Base-by-base conservation (phyloP, 2,888 invertebrate species). In the Polia nebulosa region DNA sequence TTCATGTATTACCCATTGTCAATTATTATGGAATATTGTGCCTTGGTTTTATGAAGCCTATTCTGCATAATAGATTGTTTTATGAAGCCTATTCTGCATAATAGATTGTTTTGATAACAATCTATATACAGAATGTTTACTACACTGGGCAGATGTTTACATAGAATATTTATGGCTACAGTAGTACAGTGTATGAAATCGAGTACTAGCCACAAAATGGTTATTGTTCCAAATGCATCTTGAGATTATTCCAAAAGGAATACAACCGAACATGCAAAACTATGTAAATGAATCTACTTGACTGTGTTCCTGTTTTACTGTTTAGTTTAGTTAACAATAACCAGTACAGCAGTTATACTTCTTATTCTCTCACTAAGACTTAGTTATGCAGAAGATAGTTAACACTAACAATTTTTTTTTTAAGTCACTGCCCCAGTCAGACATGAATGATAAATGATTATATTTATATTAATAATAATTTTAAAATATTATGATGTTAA, bases 261-360 rank as follows among this genome's bases (percentile, higher is more conserved):
- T 13, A 29, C 15, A 45, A 36, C 1, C 32, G 39, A 57, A 27
- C 7, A 49, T 67, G 44, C 25, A 59, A 58, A 45, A 15, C 20
- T 36, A 57, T 75, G 57, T 45, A n/a, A 47, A 60, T 56, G 11
- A 15, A 49, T 41, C 7, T 63, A 41, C 27, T 20, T 44, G 11
- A 22, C 7, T 20, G 17, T 51, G 9, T 44, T 63, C 5, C 39
- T 17, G 7, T 17, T 63, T 27, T 22, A 41, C 22, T 36, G 27
- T 34, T 15, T 44, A 29, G 15, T 32, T 57, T 7, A 53, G 34
- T 52, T 32, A 41, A 34, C 17, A 17, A 58, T 17, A 39, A 36
- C 20, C 22, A 29, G 41, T 9, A 22, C 11, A 17, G 8, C 13
- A 7, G 15, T 11, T 22, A 36, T 4, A 0, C 7, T n/a, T 68